Evolutionary conservation across 2,113 vertebrate genomes (phyloP).

Genomic region (Terrapene triunguis): DNA sequence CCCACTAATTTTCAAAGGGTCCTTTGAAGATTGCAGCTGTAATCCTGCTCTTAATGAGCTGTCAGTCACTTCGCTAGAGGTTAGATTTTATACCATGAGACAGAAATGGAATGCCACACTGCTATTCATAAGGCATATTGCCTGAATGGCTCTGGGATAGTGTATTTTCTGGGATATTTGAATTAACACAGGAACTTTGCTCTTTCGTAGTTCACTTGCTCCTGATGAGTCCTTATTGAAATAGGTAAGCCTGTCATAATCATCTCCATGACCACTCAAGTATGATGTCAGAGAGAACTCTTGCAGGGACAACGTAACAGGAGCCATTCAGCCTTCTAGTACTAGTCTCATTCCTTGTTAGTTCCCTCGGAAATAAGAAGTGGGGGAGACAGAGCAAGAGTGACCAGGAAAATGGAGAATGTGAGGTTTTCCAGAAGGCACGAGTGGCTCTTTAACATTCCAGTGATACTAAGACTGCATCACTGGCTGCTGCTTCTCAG

Average conservation of each 20-base stretch:
- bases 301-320: neutral
- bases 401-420: neutral
- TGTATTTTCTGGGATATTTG: accelerated
- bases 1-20: neutral
- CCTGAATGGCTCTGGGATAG: accelerated
- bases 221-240: neutral
- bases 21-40: neutral
- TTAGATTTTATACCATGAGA: neutral
- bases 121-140: accelerated
- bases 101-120: accelerated
- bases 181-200: accelerated
- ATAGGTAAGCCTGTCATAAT: neutral
- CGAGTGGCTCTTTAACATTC: neutral
- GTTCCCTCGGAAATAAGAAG: neutral
- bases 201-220: accelerated
- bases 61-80: neutral
- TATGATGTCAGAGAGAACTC: neutral
- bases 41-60: neutral
- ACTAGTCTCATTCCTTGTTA: neutral
- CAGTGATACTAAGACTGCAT: neutral
- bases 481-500: neutral
- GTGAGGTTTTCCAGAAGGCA: neutral
- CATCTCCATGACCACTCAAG: neutral
- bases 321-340: neutral
- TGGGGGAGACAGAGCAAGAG: neutral